Base-by-base conservation (phyloP, 2,113 vertebrate genomes). In the Apodemus speciosus region DNA sequence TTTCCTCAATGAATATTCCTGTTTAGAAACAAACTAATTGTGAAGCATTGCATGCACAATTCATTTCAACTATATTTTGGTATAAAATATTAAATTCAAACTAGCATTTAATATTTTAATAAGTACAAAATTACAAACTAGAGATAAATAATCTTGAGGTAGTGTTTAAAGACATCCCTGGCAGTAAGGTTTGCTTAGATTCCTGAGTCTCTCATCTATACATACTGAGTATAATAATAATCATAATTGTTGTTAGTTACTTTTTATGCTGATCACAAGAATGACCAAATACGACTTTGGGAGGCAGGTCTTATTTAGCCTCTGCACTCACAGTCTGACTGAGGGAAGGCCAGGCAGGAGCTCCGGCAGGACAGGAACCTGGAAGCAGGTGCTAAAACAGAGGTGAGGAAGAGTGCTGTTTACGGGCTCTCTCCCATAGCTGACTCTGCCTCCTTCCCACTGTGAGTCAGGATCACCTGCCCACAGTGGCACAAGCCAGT, bases 21-120 rank as follows among this genome's bases (percentile, higher is more conserved):
- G 79, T n/a, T n/a, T n/a, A n/a, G n/a, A n/a, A n/a, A n/a, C n/a
- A 30, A 38, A 97, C 92, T 80, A 83, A 95, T 91, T 89, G 25
- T 75, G 6, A 32, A 4, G 87, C 83, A 95, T 38, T 92, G 92
- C 49, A 93, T 60, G 62, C 94, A 69, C 13, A 32, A 71, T 84
- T 92, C 58, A 60, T 75, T 53, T 96, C 88, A 95, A 97, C 40
- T 27, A 84, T 84, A 84, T 32, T 60, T 96, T 23, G 0, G 1
- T 92, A 3, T 88, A 53, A 93, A 92, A 72, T 53, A 66, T 58
- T 68, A 90, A 71, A 60, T n/a, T 89, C 51, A 66, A 43, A 6
- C 43, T 30, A 43, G n/a, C 35, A 95, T 87, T 46, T 46, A 46
- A 46, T 46, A 46, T 46, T 46, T 46, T 46, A 46, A 46, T 46